Base-by-base conservation (phyloP, 2,797 vertebrate genomes). In the Sebastiscus albofasciatus region DNA sequence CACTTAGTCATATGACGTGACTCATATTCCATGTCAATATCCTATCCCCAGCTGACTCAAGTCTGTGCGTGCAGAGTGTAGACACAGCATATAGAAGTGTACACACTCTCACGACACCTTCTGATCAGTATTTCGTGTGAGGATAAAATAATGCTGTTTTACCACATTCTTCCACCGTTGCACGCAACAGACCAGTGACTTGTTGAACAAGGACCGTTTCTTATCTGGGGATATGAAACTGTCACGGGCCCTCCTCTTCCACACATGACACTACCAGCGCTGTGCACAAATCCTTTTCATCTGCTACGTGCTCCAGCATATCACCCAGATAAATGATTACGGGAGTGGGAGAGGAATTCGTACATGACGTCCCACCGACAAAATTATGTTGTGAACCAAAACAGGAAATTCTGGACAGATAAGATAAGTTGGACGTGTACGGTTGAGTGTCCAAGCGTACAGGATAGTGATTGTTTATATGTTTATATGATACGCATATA, bases 341-440 rank as follows among this genome's bases (percentile, higher is more conserved):
- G 0, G 8, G 12, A 42, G 20, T 4, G n/a, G n/a, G 27, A 56
- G 49, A 27, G 29, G 26, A 69, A 54, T 75, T 79, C 29, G 71
- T 22, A 18, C 42, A 56, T 26, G n/a, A 60, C 2, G 0, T 16
- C 24, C 14, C 4, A 34, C n/a, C 27, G 62, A 16, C 12, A 24
- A 39, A 54, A 46, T 29, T 0, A 54, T 12, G 20, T n/a, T n/a
- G 29, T 55, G 20, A 34, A 42, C 3, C 6, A 39, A 52, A 80
- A 82, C 59, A 74, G 54, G 62, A 79, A 55, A 55, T 7, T 9
- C 10, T 58, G 39, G 9, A 58, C 46, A 33, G 67, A 68, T 71
- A 58, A 12, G n/a, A 39, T 3, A 11, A 26, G 13, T 42, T 46
- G 14, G 56, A 62, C 8, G 61, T 4, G n/a, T 26, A 59, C 6